Evolutionary conservation across 2,797 vertebrate genomes (phyloP).

Genomic region (Rhabdophis nuchalis): DNA sequence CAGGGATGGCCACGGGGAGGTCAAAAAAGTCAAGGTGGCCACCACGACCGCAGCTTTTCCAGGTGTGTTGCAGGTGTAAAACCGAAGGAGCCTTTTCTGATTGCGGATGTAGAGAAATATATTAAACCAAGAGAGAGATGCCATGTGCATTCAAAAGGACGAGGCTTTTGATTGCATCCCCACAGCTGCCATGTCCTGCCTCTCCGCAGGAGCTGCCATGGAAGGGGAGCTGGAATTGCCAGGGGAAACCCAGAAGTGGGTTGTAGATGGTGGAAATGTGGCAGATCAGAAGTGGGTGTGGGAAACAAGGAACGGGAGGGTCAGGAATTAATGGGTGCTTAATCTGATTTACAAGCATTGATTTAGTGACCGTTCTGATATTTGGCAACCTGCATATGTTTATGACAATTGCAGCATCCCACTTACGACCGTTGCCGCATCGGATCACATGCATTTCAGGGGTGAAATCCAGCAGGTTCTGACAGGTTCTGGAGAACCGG

Average conservation of each 20-base stretch:
- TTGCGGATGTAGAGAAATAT: background rate
- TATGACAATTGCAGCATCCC: background rate
- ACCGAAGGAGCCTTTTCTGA: background rate
- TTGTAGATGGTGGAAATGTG: background rate
- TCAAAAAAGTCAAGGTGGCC: background rate
- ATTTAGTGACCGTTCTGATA: background rate
- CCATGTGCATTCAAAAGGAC: background rate
- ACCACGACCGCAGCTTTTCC: background rate
- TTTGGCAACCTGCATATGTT: background rate
- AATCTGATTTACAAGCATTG: background rate
- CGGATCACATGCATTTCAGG: background rate
- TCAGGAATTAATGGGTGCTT: background rate
- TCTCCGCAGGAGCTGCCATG: background rate
- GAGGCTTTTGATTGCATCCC: background rate
- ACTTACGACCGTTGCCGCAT: background rate
- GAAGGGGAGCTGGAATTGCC: background rate
- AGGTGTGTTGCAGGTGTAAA: background rate
- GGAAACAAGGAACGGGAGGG: background rate
- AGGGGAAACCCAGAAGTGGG: background rate
- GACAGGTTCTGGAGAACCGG: too few relatives aligned
- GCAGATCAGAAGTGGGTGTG: background rate
- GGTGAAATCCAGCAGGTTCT: too few relatives aligned
- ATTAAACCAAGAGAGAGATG: background rate
- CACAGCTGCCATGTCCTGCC: background rate
- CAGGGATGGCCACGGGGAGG: background rate